Evolutionary conservation across 1,140 invertebrate species (phyloP), one percentile per base, ranked within the genome.

Genomic region (Penaeus indicus): DNA sequence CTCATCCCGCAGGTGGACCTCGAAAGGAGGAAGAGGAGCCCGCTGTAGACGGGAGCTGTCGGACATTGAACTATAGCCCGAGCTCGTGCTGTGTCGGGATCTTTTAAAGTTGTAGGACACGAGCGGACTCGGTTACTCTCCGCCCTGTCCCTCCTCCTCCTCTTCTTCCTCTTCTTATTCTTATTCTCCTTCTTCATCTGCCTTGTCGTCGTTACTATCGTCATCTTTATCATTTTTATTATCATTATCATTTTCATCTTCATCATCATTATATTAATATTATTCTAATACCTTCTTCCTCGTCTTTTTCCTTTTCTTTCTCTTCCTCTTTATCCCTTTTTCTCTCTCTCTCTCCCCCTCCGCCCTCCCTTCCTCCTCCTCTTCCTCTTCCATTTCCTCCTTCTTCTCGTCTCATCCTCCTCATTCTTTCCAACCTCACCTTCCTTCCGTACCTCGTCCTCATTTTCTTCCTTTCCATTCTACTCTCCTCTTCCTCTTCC

Each of bases 151-250:
- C 54, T 61, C 63, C 63, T 83, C 80, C 80, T 42, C 62, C 32
- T 67, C 82, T 7, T 47, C 42, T n/a, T 32, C 32, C 27, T 32
- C 27, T n/a, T 78, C 75, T 32, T 16, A 27, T 42, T 32, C 63
- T 69, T 42, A 27, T 22, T 84, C 82, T 16, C 63, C 67, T 21
- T 81, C 79, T 42, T 47, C 32, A 8, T 54, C 25, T 79, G 5
- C 38, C 21, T 42, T 79, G 10, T 7, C 77, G 10, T 10, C 38
- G 8, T 10, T n/a, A 27, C 25, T 21, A 22, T 79, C 10, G 19
- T 25, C 38, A 79, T 22, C 18, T 3, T 78, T 79, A 42, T 80
- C 47, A 80, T 80, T 80, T 38, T 80, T 80, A 47, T 80, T 80
- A 47, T 80, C 22, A 54, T 80, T 80, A 3, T 80, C 22, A 7